Conservation (phyloP, 2,888 invertebrate genomes). For the Drosophila nigritarsus region DNA sequence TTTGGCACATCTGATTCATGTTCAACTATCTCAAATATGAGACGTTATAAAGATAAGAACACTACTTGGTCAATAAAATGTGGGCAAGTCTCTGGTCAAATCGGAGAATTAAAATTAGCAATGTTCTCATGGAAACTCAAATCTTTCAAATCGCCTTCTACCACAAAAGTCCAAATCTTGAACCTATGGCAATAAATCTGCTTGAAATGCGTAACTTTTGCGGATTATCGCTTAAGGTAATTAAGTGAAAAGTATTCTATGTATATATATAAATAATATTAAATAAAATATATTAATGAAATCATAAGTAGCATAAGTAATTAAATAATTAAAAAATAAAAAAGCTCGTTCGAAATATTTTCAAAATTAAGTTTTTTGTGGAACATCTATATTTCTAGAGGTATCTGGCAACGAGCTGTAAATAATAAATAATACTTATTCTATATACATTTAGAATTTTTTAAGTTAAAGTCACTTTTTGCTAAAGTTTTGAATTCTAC, state of each 20-base stretch:
- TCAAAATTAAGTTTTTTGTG: no score
- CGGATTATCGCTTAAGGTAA: not conserved
- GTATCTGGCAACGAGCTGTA: no score
- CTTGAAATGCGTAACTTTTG: not conserved
- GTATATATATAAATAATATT: not conserved
- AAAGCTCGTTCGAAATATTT: no score
- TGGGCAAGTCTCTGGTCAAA: not conserved
- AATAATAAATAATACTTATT: not conserved
- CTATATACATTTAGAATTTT: not conserved
- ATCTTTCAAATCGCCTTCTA: not conserved
- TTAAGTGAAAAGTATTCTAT: not conserved
- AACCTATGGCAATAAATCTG: not conserved
- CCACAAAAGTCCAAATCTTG: not conserved
- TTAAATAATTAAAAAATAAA: not conserved
- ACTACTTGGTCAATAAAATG: conserved; percentile 2
- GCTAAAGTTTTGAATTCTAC: no score
- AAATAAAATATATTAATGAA: not conserved
- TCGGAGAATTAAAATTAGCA: conserved; percentile 6
- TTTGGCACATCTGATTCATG: conserved; percentile 9
- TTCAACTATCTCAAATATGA: not conserved
- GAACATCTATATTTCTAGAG: no score
- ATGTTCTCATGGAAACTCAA: conserved; percentile 17
- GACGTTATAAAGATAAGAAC: conserved; percentile 36
- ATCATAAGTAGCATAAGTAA: not conserved
- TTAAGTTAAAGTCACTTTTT: not conserved